Evolutionary conservation across 2,797 vertebrate genomes (phyloP).

Genomic region (Emys orbicularis): DNA sequence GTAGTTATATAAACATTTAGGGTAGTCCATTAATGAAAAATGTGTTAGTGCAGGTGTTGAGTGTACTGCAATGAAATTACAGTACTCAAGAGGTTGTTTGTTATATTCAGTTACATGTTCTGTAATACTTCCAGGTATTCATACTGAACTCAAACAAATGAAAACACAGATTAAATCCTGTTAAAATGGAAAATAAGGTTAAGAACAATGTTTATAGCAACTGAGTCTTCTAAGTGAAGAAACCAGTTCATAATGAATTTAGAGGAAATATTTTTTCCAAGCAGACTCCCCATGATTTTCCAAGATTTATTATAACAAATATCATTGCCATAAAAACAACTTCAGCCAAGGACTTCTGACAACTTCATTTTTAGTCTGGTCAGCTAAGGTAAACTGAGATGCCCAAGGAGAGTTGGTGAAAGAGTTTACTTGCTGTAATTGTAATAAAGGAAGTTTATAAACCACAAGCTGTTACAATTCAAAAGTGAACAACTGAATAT

Average conservation of each 20-base stretch:
- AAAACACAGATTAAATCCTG: not conserved
- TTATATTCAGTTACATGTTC: slow-evolving; percentile 29
- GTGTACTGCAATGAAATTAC: slow-evolving; percentile 49
- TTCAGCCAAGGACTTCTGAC: slow-evolving; percentile 59
- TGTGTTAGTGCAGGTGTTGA: slow-evolving; percentile 58
- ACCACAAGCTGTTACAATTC: slow-evolving; percentile 68
- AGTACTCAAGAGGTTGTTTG: slow-evolving; percentile 46
- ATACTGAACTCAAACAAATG: slow-evolving; percentile 26
- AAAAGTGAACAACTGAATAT: slow-evolving; percentile 71
- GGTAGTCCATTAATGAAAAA: slow-evolving; percentile 57
- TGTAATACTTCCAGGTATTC: slow-evolving; percentile 32
- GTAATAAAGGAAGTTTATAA: slow-evolving; percentile 76
- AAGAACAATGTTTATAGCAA: slow-evolving; percentile 17
- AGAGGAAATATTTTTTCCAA: slow-evolving; percentile 43
- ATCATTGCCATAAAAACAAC: slow-evolving; percentile 56
- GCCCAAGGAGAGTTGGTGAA: slow-evolving; percentile 70
- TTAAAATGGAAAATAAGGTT: slow-evolving; percentile 36
- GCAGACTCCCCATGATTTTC: slow-evolving; percentile 2
- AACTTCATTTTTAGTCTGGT: slow-evolving; percentile 66
- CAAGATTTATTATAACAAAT: slow-evolving; percentile 49
- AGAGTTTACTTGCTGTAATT: slow-evolving; percentile 74
- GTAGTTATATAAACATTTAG: slow-evolving; percentile 66
- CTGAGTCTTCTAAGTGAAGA: slow-evolving; percentile 18
- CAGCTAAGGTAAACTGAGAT: slow-evolving; percentile 70
- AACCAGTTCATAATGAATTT: slow-evolving; percentile 36